phyloP scores from a whole-genome alignment of 2,113 vertebrate genomes.

The Oceanodroma tethys region DNA sequence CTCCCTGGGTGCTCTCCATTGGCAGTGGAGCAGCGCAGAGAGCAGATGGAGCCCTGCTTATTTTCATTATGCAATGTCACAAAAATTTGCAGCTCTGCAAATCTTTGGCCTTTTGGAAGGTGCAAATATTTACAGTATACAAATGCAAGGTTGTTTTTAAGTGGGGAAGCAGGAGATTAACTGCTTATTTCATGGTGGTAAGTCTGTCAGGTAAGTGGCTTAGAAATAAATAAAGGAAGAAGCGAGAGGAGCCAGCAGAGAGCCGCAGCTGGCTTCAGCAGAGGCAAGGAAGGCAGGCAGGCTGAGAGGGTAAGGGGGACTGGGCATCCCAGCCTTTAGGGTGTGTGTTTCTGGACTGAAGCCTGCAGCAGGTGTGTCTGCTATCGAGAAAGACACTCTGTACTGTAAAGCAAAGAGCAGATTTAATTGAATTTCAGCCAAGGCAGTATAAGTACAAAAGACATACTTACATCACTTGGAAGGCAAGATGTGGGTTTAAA shows the following conservation, averaged over 20 bases:
- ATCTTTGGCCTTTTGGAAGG: not conserved
- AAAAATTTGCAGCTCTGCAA: not conserved
- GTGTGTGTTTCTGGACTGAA: not conserved
- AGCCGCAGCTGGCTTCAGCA: not conserved
- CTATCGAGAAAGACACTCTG: not conserved
- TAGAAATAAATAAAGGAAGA: not conserved
- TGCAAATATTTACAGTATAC: not conserved
- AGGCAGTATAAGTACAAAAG: not conserved
- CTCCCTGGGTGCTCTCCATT: not conserved
- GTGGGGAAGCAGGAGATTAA: not conserved
- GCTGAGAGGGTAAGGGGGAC: not conserved
- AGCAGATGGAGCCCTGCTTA: not conserved
- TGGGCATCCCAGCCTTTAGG: not conserved
- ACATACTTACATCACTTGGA: not conserved
- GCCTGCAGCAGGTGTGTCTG: not conserved
- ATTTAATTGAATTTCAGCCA: not conserved
- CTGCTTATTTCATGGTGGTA: not conserved
- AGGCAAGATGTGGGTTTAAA: not conserved
- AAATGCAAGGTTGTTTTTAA: not conserved
- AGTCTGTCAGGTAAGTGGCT: not conserved
- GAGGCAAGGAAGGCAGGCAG: not conserved
- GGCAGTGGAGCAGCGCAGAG: not conserved
- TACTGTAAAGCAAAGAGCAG: not conserved
- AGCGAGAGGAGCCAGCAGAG: not conserved
- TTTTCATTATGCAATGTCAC: not conserved